Base-by-base conservation (phyloP, 2,888 invertebrate species). In the Spatulosminthurus flaviceps region DNA sequence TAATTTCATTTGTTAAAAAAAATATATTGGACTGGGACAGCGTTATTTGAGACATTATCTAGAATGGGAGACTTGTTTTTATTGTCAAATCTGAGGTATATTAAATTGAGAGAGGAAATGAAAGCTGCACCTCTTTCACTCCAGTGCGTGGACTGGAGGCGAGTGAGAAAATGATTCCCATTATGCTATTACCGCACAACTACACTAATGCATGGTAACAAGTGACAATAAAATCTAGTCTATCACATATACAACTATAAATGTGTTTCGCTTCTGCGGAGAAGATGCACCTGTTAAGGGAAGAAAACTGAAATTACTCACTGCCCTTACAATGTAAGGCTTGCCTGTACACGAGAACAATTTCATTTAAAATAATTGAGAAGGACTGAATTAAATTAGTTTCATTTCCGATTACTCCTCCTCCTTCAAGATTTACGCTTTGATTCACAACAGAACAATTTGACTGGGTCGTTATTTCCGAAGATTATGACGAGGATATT, bases 361-460 rank as follows among this genome's bases (percentile, higher is more conserved):
- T 19, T 51, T 51, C 51, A 51, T 51, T 51, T 51, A 51, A 9
- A 51, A 34, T 61, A 75, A 75, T 75, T 75, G 75, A 29, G 64
- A 75, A 66, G 41, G 64, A n/a, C 64, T 61, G 64, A 75, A 66
- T 66, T 66, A 34, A 75, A 66, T 75, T 75, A 75, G 61, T 75
- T 75, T 75, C 42, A 75, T 64, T 75, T 41, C 22, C 28, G 16
- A 75, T 64, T 21, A 66, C 75, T 75, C 75, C 75, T 41, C 75
- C 75, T 41, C 34, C 75, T 64, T 64, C 22, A 75, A 75, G 75
- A 75, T 75, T 75, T 75, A 66, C 75, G 75, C 66, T 64, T 75
- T 75, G 61, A 75, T 75, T 75, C 75, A 61, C 64, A 29, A 19
- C 24, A 75, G 75, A 64, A 75, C 64, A 34, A 66, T 75, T 66